Evolutionary conservation across 2,888 invertebrate genomes (phyloP).

Genomic region (Cosmia pyralina): DNA sequence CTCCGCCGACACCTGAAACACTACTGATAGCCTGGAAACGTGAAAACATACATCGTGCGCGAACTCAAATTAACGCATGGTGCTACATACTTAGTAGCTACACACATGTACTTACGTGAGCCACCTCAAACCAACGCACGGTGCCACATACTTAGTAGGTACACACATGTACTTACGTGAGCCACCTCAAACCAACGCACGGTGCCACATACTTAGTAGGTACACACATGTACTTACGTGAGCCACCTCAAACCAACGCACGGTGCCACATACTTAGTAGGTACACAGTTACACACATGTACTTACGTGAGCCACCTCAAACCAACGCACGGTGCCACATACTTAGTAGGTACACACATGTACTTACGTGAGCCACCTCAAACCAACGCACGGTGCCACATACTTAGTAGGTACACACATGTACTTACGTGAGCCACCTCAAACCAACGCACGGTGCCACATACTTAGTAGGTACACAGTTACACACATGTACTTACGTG

Average conservation of each 20-base stretch:
- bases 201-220: neutral
- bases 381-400: constrained; percentile 13
- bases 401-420: constrained; percentile 12
- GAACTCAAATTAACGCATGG: constrained; percentile 11
- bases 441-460: constrained; percentile 12
- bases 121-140: constrained; percentile 20
- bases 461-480: neutral
- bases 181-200: constrained; percentile 30
- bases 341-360: constrained; percentile 11
- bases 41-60: constrained; percentile 68
- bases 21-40: constrained; percentile 68
- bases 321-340: constrained; percentile 12
- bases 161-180: constrained; percentile 31
- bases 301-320: constrained; percentile 38
- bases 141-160: constrained; percentile 1
- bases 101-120: no score
- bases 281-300: constrained; percentile 15
- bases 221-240: constrained; percentile 28
- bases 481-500: constrained; percentile 28
- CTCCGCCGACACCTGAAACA: constrained; percentile 64
- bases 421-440: constrained; percentile 37
- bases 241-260: constrained; percentile 33
- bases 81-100: no score
- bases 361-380: constrained; percentile 38
- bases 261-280: constrained; percentile 2